Conservation (phyloP, 2,888 invertebrate genomes). For the Torymus aiolomorphi region DNA sequence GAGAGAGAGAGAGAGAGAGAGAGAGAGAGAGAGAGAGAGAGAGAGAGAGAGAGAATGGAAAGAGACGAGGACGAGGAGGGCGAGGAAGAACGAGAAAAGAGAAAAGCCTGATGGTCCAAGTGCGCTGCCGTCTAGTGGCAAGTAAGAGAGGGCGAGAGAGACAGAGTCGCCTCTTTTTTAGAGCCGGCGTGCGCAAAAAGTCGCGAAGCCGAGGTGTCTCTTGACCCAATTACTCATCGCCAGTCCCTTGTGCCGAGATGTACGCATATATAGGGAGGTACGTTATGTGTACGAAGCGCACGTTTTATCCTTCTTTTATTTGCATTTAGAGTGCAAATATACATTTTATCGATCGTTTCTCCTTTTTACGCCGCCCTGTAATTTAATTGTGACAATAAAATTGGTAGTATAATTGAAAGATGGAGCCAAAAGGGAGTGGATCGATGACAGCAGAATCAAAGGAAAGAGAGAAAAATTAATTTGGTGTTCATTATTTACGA, state of each 20-base stretch:
- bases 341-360: conserved; percentile 28
- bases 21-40: neutral
- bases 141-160: neutral
- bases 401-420: neutral
- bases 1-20: neutral
- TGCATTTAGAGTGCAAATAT: conserved; percentile 48
- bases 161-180: conserved; percentile 22
- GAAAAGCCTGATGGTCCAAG: conserved; percentile 13
- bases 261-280: neutral
- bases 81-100: neutral
- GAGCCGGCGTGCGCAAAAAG: conserved; percentile 27
- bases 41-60: neutral
- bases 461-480: neutral
- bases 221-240: conserved; percentile 44
- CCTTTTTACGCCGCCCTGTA: neutral
- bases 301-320: conserved; percentile 43
- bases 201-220: conserved; percentile 35
- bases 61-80: too few species aligned
- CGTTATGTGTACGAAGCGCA: neutral
- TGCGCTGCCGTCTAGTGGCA: conserved; percentile 26
- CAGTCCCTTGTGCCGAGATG: conserved; percentile 15
- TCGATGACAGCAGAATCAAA: neutral
- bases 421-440: neutral
- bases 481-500: too few species aligned
- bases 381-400: conserved; percentile 35